phyloP scores from a whole-genome alignment of 2,113 vertebrate genomes.

The Plestiodon gilberti region DNA sequence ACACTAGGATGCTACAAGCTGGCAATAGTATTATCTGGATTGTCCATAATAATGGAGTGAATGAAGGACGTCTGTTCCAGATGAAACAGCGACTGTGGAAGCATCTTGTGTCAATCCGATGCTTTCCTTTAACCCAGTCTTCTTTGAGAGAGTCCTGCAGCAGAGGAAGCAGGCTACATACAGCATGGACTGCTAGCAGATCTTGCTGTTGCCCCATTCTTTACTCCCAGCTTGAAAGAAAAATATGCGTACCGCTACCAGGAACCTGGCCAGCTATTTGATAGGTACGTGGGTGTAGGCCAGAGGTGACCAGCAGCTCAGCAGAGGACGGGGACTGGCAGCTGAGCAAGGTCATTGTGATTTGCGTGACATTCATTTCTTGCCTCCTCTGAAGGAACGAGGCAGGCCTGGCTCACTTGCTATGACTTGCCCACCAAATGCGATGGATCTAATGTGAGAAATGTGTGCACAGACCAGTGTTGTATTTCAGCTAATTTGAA shows the following conservation, averaged over 20 bases:
- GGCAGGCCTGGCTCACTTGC: neutral
- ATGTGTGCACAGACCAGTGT: neutral
- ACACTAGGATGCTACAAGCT: no score
- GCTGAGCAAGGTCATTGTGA: neutral
- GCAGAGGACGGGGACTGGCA: neutral
- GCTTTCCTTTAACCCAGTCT: neutral
- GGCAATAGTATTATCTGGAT: no score
- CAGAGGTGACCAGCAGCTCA: neutral
- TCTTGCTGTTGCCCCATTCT: neutral
- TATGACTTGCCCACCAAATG: neutral
- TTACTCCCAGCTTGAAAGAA: neutral
- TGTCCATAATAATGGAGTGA: no score
- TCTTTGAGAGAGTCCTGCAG: neutral
- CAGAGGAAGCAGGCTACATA: neutral
- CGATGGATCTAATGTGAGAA: neutral
- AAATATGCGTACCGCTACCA: neutral
- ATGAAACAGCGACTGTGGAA: no score
- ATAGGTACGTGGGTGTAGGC: neutral
- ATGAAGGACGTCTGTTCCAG: no score
- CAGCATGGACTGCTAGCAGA: neutral
- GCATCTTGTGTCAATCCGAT: no score
- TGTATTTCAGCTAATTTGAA: neutral
- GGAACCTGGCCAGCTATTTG: neutral
- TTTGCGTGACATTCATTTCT: neutral
- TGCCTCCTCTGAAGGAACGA: neutral